Evolutionary conservation across 2,113 vertebrate genomes (phyloP), one percentile per base, ranked within the genome.

Genomic region (Sigmodon hispidus): DNA sequence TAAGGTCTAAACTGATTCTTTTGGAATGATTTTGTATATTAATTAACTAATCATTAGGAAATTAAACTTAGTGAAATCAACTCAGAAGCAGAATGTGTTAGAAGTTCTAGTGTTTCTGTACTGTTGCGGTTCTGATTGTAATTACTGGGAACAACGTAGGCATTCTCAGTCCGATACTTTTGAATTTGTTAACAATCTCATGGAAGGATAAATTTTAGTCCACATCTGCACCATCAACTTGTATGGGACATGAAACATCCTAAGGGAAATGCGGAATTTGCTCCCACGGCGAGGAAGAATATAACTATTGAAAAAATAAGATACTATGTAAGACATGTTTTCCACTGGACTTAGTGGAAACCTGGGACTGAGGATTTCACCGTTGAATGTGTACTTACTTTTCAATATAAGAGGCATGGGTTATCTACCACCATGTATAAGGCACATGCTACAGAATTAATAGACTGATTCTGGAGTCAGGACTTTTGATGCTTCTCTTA

Each of bases 1-100:
- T 85, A 34, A 89, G 83, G 72, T 80, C 22, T 89, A 94, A 90
- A 63, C 5, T 72, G 57, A 90, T 89, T 94, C 22, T 59, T 95
- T 80, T 80, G 50, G 40, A 79, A 34, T 5, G 31, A 90, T 59
- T 69, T 79, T 36, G 50, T 89, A 89, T 5, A 10, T 94, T 87
- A 75, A 75, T 90, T 85, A 90, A 85, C 24, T 69, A 61, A 88
- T 97, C 59, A 86, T 43, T 11, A 48, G 52, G 52, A 87, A 93
- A 85, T 75, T 7, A 83, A 72, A 87, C 83, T 86, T 88, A 75
- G n/a, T 4, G 52, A 91, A 85, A 17, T 45, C 89, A 81, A 10
- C 29, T 94, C 50, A 70, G 59, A 52, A 24, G 73, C 7, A 22
- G 17, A 61, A 89, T 57, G 5, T 26, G 57, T 80, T 75, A 43